Base-by-base conservation (phyloP, 2,888 invertebrate genomes). In the Ceramica pisi region DNA sequence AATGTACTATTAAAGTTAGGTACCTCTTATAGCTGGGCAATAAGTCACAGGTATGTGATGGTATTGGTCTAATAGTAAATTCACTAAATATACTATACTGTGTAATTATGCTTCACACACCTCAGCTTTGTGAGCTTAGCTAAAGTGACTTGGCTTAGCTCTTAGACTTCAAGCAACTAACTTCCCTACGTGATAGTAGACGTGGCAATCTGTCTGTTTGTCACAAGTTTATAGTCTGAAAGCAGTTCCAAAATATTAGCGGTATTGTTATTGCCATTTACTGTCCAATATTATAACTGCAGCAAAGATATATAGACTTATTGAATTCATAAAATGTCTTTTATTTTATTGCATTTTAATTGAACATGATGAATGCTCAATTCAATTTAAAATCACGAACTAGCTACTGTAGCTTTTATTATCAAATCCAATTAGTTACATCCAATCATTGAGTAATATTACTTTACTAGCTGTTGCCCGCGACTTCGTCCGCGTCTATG, bases 381-480 rank as follows among this genome's bases (percentile, higher is more conserved):
- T 72, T 10, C 10, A 23, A 35, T 71, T 59, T 51, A 23, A 23
- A 57, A 70, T 44, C 23, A 53, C 23, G 12, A 69, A 31, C 4
- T 9, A 57, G n/a, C n/a, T 21, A 12, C 26, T 14, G 2, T 31
- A 31, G 31, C 41, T 71, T 71, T 23, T 46, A 16, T 44, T 35
- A 59, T 68, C 0, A 41, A 41, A 26, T 56, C 35, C 53, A 72
- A 53, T 71, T 53, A 46, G 19, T 61, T 46, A 2, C 8, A 2
- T 46, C 21, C 46, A 61, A 72, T 71, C n/a, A 51, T 44, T 57
- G 51, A 46, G n/a, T 31, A 71, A 38, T 41, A 26, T 51, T 35
- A 53, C 59, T 16, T 35, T 51, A 23, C n/a, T n/a, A n/a, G n/a
- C n/a, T n/a, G n/a, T n/a, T n/a, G n/a, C n/a, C n/a, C n/a, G n/a